Base-by-base conservation (phyloP, 2,113 vertebrate species). In the Neodontobutis hainanensis region DNA sequence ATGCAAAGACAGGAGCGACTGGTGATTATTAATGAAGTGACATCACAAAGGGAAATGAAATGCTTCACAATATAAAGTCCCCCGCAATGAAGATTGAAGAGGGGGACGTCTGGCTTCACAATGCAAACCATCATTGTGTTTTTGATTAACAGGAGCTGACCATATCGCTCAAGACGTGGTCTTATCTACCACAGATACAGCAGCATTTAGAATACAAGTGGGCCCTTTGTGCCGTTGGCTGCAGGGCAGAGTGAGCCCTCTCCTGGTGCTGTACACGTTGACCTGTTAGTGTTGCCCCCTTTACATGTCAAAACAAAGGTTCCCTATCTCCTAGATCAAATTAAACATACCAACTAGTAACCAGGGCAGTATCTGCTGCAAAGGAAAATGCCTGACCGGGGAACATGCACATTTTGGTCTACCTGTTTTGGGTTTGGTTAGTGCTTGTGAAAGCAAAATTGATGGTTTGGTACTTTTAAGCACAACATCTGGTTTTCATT, bases 111-210 rank as follows among this genome's bases (percentile, higher is more conserved):
- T 60, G 19, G 19, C 19, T 27, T 27, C 3, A 3, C 19, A 27
- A 60, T 78, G 76, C 52, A 71, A 80, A 80, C 78, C 67, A 68
- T 78, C 32, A 65, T 70, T 66, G 59, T 77, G 73, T 34, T 53
- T 88, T 90, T 89, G 80, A 88, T 90, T 85, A 86, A 65, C 65
- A 43, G 76, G 56, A 80, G 35, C 70, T 75, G 80, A 85, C 82
- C 85, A 85, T 86, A 88, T 88, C 85, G 85, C 70, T 61, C 72
- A 64, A 63, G 68, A 75, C 73, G 75, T 45, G 69, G 75, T 70
- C 81, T 73, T 76, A 80, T 84, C 78, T 69, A 44, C 76, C 67
- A 53, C 66, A 76, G 81, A 85, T 74, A 81, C 63, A 16, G 27
- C 81, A 78, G 82, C 82, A 88, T 87, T 71, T 77, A 88, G 86